Evolutionary conservation across 2,888 invertebrate species (phyloP), one percentile per base, ranked within the genome.

Genomic region (Cryptops parisi): DNA sequence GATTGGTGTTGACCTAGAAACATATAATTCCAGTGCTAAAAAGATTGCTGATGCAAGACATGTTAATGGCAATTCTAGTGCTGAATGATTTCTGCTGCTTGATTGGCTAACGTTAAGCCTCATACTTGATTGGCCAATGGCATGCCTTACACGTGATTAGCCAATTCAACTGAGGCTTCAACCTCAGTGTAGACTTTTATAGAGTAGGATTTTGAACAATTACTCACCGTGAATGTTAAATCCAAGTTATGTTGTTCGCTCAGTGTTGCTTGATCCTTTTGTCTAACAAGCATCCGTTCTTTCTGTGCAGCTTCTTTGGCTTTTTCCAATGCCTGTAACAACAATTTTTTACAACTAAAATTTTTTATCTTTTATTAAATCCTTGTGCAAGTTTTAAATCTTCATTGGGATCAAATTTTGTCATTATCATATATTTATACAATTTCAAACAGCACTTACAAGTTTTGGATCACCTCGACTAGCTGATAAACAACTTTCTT

Each of bases 271-370:
- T 97, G 93, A 68, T 96, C 96, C 60, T 94, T 84, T 68, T 91
- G 79, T 53, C 88, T 76, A 58, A 91, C 87, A 47, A 97, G 72
- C 58, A 84, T 84, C 53, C 90, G 76, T 68, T 98, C 97, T 64
- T 94, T 79, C 6, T 89, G 80, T 1, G 93, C 91, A 0, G 97
- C 94, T 68, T 98, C 97, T 68, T 96, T 94, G 0, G 97, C 97
- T 67, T 93, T 87, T 52, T 87, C 84, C 46, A 97, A 69, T 0
- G 91, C 81, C 71, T 72, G 54, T 22, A 47, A 27, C 17, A 17
- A 27, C 15, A 47, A 47, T n/a, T n/a, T n/a, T n/a, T n/a, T n/a
- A n/a, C n/a, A n/a, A n/a, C n/a, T n/a, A n/a, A n/a, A n/a, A n/a
- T n/a, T n/a, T n/a, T n/a, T n/a, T n/a, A n/a, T n/a, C n/a, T n/a